A percentile compares a stretch with the other conserved stretches of the same genome.
Evolutionary conservation across 1,140 invertebrate genomes (phyloP).

Genomic region (Epicauta chinensis): DNA sequence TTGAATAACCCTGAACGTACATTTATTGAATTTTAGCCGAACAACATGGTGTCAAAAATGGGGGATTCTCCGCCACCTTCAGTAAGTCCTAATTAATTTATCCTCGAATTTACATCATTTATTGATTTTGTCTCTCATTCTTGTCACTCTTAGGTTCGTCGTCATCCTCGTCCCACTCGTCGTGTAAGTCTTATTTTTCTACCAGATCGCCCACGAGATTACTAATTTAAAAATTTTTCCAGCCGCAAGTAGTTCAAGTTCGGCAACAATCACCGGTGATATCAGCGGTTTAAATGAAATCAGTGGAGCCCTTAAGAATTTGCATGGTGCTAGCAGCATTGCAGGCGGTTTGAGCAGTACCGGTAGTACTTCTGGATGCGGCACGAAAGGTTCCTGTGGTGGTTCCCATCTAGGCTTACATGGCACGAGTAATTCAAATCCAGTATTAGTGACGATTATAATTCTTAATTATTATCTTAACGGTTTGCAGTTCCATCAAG

Average conservation of each 20-base stretch:
- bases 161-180: conserved; percentile 6
- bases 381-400: not conserved
- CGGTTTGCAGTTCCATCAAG: too few species aligned
- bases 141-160: conserved; percentile 1
- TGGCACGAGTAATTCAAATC: too few species aligned
- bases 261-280: conserved; percentile 1
- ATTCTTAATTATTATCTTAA: too few species aligned
- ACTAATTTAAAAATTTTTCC: not conserved
- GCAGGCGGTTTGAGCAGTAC: conserved; percentile 8
- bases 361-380: conserved; percentile 1
- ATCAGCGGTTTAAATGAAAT: conserved; percentile 9
- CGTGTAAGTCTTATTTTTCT: conserved; percentile 5
- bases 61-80: conserved; percentile 3
- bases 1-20: not conserved
- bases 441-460: too few species aligned
- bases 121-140: too few species aligned
- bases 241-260: conserved; percentile 15
- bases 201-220: too few species aligned
- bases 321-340: conserved; percentile 7
- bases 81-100: conserved; percentile 5
- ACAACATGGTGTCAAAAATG: conserved; percentile 9
- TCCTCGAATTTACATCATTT: too few species aligned
- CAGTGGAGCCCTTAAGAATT: conserved; percentile 11
- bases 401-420: not conserved
- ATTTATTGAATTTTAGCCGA: conserved; percentile 1